Base-by-base conservation (phyloP, 2,888 invertebrate genomes). In the Diarsia mendica region DNA sequence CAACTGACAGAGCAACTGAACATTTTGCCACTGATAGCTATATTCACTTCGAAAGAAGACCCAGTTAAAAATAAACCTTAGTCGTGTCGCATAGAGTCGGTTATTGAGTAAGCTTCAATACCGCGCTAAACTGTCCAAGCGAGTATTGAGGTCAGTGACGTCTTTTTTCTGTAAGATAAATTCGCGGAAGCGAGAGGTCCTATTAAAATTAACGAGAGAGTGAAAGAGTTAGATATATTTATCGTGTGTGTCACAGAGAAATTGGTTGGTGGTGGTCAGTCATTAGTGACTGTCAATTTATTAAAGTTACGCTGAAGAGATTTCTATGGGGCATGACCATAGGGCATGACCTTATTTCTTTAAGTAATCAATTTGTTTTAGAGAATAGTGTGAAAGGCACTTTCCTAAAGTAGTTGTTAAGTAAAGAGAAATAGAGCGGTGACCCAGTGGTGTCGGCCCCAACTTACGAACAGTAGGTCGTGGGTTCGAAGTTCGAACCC, bases 61-160 rank as follows among this genome's bases (percentile, higher is more conserved):
- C 80, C 84, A 79, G 80, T 4, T 72, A 3, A 91, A 83, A 85
- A 77, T 84, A 77, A 87, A 88, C 79, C 53, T 58, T 89, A 88
- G 0, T 0, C 0, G 48, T 2, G 1, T 0, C 0, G 0, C 3
- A 67, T 89, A 88, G 80, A 87, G 89, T 83, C 63, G 51, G 69
- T 63, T 76, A 85, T 58, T 33, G 0, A 11, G 8, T 33, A 18
- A 23, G 53, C 46, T 79, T 58, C 49, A 84, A 58, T 80, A 78
- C 74, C 73, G 58, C 58, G 80, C 76, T 67, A 80, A 84, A 87
- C 87, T 79, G 88, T 85, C 79, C 85, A 77, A 82, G 85, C 87
- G 63, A 80, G 85, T 93, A 95, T 94, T 94, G 95, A 95, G 96
- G 96, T 96, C 96, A 96, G 91, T 94, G 95, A 95, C 96, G 95